Conservation (phyloP, 2,888 invertebrate species). For the Xylocampa areola region DNA sequence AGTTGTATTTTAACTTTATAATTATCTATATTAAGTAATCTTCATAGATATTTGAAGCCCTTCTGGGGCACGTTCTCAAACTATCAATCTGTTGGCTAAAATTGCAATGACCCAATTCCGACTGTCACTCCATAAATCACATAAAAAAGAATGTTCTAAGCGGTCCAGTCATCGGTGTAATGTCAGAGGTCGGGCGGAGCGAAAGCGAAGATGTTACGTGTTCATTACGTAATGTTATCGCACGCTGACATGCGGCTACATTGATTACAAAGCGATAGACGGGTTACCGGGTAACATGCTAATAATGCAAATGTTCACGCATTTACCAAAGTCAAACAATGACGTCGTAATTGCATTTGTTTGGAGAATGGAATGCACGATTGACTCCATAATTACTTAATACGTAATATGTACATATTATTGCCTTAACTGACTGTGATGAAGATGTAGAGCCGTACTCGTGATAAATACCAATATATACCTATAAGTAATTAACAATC, state of each 20-base stretch:
- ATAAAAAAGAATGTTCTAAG: slow-evolving; percentile 52
- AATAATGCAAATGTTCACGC: slow-evolving; percentile 46
- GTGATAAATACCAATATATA: too few relatives aligned
- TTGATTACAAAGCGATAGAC: slow-evolving; percentile 60
- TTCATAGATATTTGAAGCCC: not conserved
- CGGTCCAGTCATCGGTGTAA: slow-evolving; percentile 52
- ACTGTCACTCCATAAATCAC: slow-evolving; percentile 58
- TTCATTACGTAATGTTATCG: slow-evolving; percentile 55
- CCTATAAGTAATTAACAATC: too few relatives aligned
- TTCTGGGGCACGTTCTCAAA: slow-evolving; percentile 3
- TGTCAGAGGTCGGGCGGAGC: slow-evolving; percentile 61
- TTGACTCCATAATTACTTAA: slow-evolving; percentile 24
- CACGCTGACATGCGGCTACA: slow-evolving; percentile 51
- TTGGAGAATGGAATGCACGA: slow-evolving; percentile 41
- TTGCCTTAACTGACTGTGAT: too few relatives aligned
- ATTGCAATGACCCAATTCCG: slow-evolving; percentile 36
- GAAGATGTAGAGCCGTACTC: too few relatives aligned
- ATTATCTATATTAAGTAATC: slow-evolving; percentile 7
- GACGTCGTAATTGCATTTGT: slow-evolving; percentile 48
- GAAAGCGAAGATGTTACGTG: slow-evolving; percentile 67
- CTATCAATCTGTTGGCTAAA: slow-evolving; percentile 11
- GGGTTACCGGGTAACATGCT: slow-evolving; percentile 70
- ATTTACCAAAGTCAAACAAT: slow-evolving; percentile 47
- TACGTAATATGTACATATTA: slow-evolving; percentile 25
- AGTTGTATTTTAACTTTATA: slow-evolving; percentile 5